Evolutionary conservation across 2,113 vertebrate genomes (phyloP), one percentile per base, ranked within the genome.

Genomic region (Boulengeromyrus knoepffleri): DNA sequence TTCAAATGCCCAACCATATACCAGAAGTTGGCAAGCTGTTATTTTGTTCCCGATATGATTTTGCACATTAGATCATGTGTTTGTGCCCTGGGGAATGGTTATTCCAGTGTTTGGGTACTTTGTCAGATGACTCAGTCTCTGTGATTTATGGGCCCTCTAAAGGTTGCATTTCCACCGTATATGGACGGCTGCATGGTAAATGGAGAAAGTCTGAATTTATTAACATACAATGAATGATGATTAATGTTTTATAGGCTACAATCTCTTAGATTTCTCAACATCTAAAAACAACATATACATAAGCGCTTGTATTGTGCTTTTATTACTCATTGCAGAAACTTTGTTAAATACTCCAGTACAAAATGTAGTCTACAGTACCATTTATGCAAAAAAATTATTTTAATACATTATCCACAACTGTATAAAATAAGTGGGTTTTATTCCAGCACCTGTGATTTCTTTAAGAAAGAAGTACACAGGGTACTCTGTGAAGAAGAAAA

Each of bases 221-320:
- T 97, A 97, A 97, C 96, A 97, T 97, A 96, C 96, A 96, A 97
- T 96, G 95, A 96, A 96, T 97, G 95, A 97, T 96, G 96, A 97
- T 97, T 96, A 96, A 97, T 97, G 96, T 95, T 96, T 95, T 95
- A 95, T 95, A 95, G 95, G 96, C 96, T 95, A 95, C 93, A 91
- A 93, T 95, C 95, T 96, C 95, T 96, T 91, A 94, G 93, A 96
- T 96, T 95, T 94, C 95, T 95, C 93, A 94, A 94, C 93, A 93
- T 93, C 93, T 96, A 95, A 95, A 93, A 96, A 94, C 95, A 94
- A 94, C 93, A 94, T 93, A 90, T 93, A 93, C 93, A 95, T 93
- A 93, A 92, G 92, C 92, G 94, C 94, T 89, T 90, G 89, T 89
- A 93, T 74, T 80, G 74, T 80, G 74, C 92, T 94, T 90, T 92